A percentile compares a stretch with the other conserved stretches of the same genome.
Evolutionary conservation across 2,113 vertebrate species (phyloP).

Genomic region (Chaetura pelagica): DNA sequence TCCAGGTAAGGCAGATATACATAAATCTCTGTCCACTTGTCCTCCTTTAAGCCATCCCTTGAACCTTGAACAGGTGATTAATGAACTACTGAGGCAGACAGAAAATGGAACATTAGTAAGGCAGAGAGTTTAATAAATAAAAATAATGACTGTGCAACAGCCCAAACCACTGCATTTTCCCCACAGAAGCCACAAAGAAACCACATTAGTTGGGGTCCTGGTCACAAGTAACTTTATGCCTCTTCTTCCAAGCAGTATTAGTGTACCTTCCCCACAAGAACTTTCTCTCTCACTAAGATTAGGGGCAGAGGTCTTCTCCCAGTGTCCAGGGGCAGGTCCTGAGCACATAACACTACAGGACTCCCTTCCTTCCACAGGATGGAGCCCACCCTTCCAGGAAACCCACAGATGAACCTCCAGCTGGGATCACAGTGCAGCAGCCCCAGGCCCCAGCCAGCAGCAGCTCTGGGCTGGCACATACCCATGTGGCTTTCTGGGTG

Average conservation of each 20-base stretch:
- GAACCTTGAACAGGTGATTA: neutral
- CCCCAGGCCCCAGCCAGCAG: too few species aligned
- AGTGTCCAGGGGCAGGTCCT: accelerated
- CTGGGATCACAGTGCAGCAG: too few species aligned
- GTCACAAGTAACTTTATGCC: neutral
- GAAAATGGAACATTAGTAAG: neutral
- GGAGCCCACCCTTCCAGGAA: neutral
- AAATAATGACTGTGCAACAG: neutral
- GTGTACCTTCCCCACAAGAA: accelerated
- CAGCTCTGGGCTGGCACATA: too few species aligned
- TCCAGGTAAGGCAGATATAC: neutral
- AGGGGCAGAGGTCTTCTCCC: neutral
- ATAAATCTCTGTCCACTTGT: neutral
- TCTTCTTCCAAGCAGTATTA: neutral
- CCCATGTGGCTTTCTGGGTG: neutral
- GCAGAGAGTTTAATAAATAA: neutral
- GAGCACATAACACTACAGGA: accelerated
- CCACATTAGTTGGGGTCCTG: neutral
- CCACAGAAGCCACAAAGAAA: neutral
- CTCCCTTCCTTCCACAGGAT: neutral
- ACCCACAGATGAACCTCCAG: accelerated
- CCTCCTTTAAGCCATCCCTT: neutral
- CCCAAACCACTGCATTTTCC: neutral
- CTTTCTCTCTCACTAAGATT: accelerated
- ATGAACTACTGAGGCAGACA: neutral